Evolutionary conservation across 2,797 vertebrate genomes (phyloP).

Genomic region (Mionectes olivaceus): DNA sequence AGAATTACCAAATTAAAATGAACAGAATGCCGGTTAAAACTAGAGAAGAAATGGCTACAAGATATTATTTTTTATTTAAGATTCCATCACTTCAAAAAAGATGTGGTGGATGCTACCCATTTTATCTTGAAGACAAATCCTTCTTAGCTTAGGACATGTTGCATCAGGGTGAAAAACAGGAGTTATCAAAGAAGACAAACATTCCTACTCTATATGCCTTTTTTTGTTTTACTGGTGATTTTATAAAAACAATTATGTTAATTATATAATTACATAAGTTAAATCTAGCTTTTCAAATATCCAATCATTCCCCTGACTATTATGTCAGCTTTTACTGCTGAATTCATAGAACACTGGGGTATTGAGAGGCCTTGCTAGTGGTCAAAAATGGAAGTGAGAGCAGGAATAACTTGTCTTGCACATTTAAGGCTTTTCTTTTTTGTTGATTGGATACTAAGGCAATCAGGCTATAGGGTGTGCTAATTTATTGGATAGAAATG

Average conservation of each 20-base stretch:
- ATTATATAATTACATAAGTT: background rate
- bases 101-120: background rate
- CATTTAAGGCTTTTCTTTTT: background rate
- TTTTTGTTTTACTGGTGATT: background rate
- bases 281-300: background rate
- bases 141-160: background rate
- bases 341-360: background rate
- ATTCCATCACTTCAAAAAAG: background rate
- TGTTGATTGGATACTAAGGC: background rate
- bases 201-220: background rate
- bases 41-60: background rate
- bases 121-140: background rate
- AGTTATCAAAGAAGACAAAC: background rate
- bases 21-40: background rate
- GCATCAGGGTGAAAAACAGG: background rate
- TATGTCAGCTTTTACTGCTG: background rate
- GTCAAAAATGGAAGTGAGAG: background rate
- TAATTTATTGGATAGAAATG: background rate
- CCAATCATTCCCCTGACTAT: background rate
- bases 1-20: background rate
- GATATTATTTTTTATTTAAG: background rate
- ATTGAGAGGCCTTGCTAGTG: accelerated
- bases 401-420: background rate
- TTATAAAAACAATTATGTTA: background rate
- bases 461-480: background rate